A percentile compares a stretch with the other conserved stretches of the same genome.
phyloP scores from a whole-genome alignment of 2,113 vertebrate species.

The Dicaeum eximium region DNA sequence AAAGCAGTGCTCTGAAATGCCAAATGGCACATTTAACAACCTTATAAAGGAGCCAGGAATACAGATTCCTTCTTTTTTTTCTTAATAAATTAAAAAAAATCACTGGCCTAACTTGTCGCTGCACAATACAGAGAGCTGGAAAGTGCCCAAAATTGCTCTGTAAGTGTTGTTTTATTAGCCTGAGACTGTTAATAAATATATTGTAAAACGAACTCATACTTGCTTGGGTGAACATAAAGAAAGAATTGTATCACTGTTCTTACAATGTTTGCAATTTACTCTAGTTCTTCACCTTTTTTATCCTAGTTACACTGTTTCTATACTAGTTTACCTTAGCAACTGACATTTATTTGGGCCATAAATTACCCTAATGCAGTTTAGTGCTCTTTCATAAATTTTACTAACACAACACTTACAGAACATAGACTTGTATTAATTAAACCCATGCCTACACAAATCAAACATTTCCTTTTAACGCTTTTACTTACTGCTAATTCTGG shows the following conservation, averaged over 20 bases:
- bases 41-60: conserved; percentile 57
- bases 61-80: conserved; percentile 29
- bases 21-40: conserved; percentile 62
- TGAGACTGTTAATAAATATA: conserved; percentile 59
- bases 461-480: conserved; percentile 22
- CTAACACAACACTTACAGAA: conserved; percentile 42
- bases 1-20: conserved; percentile 48
- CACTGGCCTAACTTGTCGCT: conserved; percentile 23
- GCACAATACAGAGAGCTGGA: conserved; percentile 48
- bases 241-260: conserved; percentile 41
- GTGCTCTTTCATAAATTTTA: conserved; percentile 61
- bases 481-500: conserved; percentile 8
- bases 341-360: conserved; percentile 68
- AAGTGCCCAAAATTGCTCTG: conserved; percentile 29
- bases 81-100: conserved; percentile 7
- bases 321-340: conserved; percentile 31
- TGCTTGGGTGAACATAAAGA: conserved; percentile 35
- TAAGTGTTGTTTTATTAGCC: conserved; percentile 59
- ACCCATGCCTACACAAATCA: conserved; percentile 53
- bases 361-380: conserved; percentile 66
- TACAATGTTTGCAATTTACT: conserved; percentile 26
- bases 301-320: conserved; percentile 50
- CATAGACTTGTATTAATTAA: conserved; percentile 41
- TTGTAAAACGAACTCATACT: conserved; percentile 49
- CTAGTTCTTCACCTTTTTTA: conserved; percentile 24